A percentile compares a stretch with the other conserved stretches of the same genome.
Evolutionary conservation across 2,113 vertebrate species (phyloP).

Genomic region (Nesoenas mayeri): DNA sequence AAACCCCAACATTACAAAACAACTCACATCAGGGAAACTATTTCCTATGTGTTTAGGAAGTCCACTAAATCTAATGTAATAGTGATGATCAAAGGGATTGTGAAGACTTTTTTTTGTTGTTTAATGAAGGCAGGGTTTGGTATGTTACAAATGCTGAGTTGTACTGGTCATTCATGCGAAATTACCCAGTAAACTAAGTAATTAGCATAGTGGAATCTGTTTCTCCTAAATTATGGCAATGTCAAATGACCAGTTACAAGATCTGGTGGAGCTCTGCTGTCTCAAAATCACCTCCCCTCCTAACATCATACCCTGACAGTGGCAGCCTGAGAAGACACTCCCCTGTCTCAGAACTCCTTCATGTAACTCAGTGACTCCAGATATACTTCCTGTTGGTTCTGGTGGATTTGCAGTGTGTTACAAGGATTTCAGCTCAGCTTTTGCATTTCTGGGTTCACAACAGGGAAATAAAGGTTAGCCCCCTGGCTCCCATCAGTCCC

Average conservation of each 20-base stretch:
- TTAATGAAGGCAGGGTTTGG: not conserved
- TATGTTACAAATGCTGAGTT: not conserved
- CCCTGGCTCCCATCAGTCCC: not conserved
- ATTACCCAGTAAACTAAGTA: not conserved
- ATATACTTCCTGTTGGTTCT: not conserved
- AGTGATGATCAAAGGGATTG: not conserved
- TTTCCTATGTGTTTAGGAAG: not conserved
- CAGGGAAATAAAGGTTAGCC: accelerated
- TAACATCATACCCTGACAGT: not conserved
- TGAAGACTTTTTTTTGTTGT: not conserved
- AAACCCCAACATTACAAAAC: not conserved
- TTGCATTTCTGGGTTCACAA: not conserved
- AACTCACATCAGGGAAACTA: not conserved
- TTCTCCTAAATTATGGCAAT: not conserved
- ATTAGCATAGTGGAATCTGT: not conserved
- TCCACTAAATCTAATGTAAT: not conserved
- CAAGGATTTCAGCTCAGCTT: not conserved
- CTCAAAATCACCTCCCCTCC: not conserved
- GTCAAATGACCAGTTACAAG: not conserved
- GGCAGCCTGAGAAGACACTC: not conserved
- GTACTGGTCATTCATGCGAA: not conserved
- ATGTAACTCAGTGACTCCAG: not conserved
- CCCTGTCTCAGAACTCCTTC: not conserved
- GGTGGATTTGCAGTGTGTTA: not conserved
- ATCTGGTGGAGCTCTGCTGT: not conserved